Conservation (phyloP, 2,888 invertebrate species). For the Sarcophaga subvicina region DNA sequence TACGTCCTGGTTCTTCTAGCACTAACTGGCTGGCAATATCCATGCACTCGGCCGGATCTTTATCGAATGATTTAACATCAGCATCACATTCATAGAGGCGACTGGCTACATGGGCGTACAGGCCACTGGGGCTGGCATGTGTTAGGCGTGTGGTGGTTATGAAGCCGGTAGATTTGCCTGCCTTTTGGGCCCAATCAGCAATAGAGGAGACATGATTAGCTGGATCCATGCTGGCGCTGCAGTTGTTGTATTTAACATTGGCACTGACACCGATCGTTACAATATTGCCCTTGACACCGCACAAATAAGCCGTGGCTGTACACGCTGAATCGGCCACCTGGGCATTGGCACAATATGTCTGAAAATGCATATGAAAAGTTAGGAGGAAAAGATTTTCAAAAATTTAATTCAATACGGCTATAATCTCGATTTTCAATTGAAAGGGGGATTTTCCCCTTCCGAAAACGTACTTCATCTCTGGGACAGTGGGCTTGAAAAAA, state of each 20-base stretch:
- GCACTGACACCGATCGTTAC: constrained; percentile 88
- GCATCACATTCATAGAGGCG: constrained; percentile 88
- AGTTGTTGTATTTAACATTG: constrained; percentile 85
- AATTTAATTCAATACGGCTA: too few relatives aligned
- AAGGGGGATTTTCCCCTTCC: too few relatives aligned
- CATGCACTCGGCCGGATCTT: constrained; percentile 81
- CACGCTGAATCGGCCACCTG: constrained; percentile 90
- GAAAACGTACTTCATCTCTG: too few relatives aligned
- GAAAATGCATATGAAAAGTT: not conserved
- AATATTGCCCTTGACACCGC: constrained; percentile 88
- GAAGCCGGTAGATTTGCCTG: constrained; percentile 84
- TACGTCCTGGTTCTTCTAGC: constrained; percentile 85
- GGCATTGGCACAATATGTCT: constrained; percentile 85
- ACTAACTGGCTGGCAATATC: constrained; percentile 90
- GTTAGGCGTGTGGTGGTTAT: constrained; percentile 91
- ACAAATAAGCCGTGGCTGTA: constrained; percentile 79
- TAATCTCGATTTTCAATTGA: too few relatives aligned
- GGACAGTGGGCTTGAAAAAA: too few relatives aligned
- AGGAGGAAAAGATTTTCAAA: too few relatives aligned
- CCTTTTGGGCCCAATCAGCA: constrained; percentile 86
- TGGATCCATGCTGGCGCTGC: constrained; percentile 84
- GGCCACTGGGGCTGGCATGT: constrained; percentile 89
- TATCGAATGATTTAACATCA: constrained; percentile 78
- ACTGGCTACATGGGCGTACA: constrained; percentile 85
- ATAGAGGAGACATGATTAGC: constrained; percentile 86